Conservation (phyloP, 2,797 vertebrate genomes). For the Myripristis murdjan region DNA sequence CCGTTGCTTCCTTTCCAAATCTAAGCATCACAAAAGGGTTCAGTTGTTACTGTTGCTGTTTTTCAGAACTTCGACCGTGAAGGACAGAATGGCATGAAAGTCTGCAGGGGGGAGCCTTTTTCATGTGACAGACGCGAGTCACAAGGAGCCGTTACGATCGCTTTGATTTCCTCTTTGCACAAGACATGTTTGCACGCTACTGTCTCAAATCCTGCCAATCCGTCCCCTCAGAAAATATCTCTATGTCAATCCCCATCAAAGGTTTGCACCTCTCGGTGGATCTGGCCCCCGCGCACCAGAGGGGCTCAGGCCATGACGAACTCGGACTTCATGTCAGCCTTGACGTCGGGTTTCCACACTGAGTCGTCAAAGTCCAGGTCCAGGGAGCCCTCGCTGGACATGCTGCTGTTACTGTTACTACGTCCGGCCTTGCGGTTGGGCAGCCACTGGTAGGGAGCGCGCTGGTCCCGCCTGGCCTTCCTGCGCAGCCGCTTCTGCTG, state of each 20-base stretch:
- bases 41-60: constrained; percentile 66
- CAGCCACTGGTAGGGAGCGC: constrained; percentile 94
- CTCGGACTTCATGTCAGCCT: constrained; percentile 96
- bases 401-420: constrained; percentile 94
- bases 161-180: constrained; percentile 49
- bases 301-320: constrained; percentile 94
- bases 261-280: constrained; percentile 47
- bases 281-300: constrained; percentile 1
- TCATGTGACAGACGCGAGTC: constrained; percentile 48
- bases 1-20: constrained; percentile 71
- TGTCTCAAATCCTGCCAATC: constrained; percentile 52
- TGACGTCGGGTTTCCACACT: constrained; percentile 97
- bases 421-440: constrained; percentile 94
- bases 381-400: constrained; percentile 93
- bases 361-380: constrained; percentile 98
- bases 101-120: constrained; percentile 59
- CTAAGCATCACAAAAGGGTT: constrained; percentile 71
- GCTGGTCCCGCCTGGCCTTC: constrained; percentile 94
- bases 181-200: constrained; percentile 43
- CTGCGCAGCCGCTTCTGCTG: constrained; percentile 96
- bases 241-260: constrained; percentile 64
- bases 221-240: constrained; percentile 48
- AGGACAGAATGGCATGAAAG: constrained; percentile 67
- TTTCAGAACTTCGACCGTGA: constrained; percentile 71
- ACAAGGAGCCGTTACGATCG: constrained; percentile 28